Conservation (phyloP, 1,140 invertebrate species). For the Dendrolimus punctatus region DNA sequence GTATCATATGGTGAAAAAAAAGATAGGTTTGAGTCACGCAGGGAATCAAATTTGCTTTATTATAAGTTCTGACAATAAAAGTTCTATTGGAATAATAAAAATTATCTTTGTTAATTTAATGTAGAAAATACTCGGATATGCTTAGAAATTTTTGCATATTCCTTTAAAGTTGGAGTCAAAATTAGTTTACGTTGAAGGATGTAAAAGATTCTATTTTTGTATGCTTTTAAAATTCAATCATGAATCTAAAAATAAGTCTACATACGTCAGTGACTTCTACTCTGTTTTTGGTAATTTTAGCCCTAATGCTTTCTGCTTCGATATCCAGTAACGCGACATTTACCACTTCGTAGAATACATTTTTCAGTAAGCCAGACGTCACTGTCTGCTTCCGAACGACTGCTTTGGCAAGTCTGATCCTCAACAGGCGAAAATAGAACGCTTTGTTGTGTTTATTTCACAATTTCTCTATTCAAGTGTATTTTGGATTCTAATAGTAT, state of each 20-base stretch:
- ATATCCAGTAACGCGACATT: conserved; percentile 20
- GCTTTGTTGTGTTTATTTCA: conserved; percentile 5
- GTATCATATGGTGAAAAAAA: background rate
- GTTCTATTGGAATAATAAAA: background rate
- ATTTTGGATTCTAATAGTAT: too few relatives aligned
- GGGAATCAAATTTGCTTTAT: background rate
- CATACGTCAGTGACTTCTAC: too few relatives aligned
- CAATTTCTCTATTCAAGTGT: background rate
- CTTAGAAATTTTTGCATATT: too few relatives aligned
- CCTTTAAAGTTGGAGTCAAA: too few relatives aligned
- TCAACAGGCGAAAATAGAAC: conserved; percentile 11
- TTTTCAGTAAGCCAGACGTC: conserved; percentile 46
- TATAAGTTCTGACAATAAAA: background rate
- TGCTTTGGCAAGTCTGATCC: conserved; percentile 22
- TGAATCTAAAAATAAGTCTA: too few relatives aligned
- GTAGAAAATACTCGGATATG: too few relatives aligned
- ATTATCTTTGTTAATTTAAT: too few relatives aligned
- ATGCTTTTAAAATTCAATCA: too few relatives aligned
- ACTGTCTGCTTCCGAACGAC: conserved; percentile 17
- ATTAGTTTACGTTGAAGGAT: too few relatives aligned
- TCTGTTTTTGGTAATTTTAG: too few relatives aligned
- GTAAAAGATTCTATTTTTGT: too few relatives aligned
- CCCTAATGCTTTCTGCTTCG: background rate
- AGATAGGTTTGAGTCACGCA: background rate
- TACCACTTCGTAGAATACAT: conserved; percentile 40